Percentiles rank a stretch among this genome's conserved stretches.
These are phyloP conservation scores for Drosophila borealis DNA, from an alignment of 2,888 invertebrate species.

Conservation along the genomic window DNA sequence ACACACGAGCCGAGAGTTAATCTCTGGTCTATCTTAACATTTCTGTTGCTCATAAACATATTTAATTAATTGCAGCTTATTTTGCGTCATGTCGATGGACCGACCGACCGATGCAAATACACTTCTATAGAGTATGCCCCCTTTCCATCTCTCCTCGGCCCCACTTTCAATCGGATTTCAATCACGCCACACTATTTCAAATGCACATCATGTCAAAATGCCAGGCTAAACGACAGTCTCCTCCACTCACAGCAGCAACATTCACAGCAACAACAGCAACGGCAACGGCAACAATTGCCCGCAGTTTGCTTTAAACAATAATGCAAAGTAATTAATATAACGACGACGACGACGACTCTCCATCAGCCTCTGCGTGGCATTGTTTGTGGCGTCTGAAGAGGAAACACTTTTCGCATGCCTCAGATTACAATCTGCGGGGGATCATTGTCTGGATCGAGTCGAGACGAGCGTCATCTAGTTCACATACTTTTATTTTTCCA, in stretches of 20 bases:
- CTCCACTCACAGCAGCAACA: conserved; percentile 8
- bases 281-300: conserved; percentile 39
- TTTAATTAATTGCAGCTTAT: conserved; percentile 63
- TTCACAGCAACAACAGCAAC: conserved; percentile 9
- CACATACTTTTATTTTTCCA: conserved; percentile 22
- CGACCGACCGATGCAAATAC: conserved; percentile 9
- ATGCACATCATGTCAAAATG: conserved; percentile 54
- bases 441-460: conserved; percentile 35
- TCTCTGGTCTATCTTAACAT: conserved; percentile 43
- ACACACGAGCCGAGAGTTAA: conserved; percentile 28
- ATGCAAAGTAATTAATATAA: conserved; percentile 80
- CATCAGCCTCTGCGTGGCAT: conserved; percentile 26
- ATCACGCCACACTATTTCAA: conserved; percentile 50
- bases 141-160: background rate
- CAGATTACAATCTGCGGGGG: conserved; percentile 45
- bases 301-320: conserved; percentile 76
- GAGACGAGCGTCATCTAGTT: conserved; percentile 22
- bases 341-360: conserved; percentile 8
- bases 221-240: conserved; percentile 45
- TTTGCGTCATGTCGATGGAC: conserved; percentile 24
- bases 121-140: conserved; percentile 20
- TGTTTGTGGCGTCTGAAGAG: conserved; percentile 46
- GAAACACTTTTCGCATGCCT: conserved; percentile 51
- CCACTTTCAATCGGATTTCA: conserved; percentile 38
- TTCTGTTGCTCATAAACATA: conserved; percentile 51